These are phyloP conservation scores for Morinoia aosen DNA, from an alignment of 2,888 invertebrate genomes.

Conservation along the genomic window DNA sequence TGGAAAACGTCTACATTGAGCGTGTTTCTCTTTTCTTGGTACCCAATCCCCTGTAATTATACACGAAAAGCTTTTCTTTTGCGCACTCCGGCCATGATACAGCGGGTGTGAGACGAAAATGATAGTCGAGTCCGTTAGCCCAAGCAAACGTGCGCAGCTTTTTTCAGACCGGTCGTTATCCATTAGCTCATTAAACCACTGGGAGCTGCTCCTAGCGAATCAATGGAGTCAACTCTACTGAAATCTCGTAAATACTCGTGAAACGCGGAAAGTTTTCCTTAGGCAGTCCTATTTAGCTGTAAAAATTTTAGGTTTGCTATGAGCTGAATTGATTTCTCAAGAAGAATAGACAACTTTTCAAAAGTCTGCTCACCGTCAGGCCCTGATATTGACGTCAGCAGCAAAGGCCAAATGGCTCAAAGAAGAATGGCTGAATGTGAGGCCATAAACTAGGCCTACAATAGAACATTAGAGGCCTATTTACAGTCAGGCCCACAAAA, in stretches of 20 bases:
- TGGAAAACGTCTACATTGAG: background rate
- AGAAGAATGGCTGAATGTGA: background rate
- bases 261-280: background rate
- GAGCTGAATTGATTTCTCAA: background rate
- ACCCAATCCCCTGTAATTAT: background rate
- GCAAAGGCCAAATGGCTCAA: background rate
- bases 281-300: background rate
- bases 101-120: background rate
- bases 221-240: background rate
- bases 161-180: background rate
- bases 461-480: background rate
- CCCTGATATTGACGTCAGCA: background rate
- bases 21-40: background rate
- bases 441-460: background rate
- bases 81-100: background rate
- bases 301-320: background rate
- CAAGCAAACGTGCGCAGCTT: background rate
- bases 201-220: background rate
- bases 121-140: background rate
- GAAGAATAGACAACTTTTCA: constrained; percentile 1
- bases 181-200: background rate
- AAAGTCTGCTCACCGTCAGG: background rate
- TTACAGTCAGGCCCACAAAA: background rate
- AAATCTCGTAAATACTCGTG: background rate
- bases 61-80: background rate